These are phyloP conservation scores for Chelonia mydas DNA, from an alignment of 2,797 vertebrate genomes.

Conservation along the genomic window DNA sequence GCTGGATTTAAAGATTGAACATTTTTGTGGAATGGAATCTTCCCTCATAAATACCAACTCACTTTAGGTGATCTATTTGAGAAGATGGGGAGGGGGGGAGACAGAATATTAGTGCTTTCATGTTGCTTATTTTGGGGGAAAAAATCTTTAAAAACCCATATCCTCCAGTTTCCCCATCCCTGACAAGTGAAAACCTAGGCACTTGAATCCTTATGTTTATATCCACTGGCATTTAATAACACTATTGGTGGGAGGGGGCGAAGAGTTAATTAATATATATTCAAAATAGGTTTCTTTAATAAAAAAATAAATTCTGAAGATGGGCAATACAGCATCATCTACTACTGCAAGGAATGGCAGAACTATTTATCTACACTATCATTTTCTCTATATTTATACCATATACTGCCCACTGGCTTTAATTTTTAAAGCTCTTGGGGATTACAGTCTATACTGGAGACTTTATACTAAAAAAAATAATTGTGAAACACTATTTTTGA, in stretches of 20 bases:
- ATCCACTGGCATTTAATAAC: not conserved
- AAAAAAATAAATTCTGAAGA: conserved; percentile 13
- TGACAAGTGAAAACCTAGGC: not conserved
- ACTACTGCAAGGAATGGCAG: not conserved
- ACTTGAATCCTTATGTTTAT: not conserved
- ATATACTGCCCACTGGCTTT: not conserved
- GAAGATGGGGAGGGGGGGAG: conserved; percentile 4
- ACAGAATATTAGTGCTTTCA: conserved; percentile 36
- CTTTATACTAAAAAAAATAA: not conserved
- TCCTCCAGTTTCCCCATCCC: not conserved
- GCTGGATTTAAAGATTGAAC: not conserved
- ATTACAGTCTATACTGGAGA: not conserved
- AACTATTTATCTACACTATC: not conserved
- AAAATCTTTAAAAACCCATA: conserved; percentile 16
- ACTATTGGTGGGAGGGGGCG: rapidly evolving
- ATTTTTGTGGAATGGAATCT: not conserved
- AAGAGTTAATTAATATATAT: not conserved
- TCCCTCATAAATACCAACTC: conserved; percentile 43
- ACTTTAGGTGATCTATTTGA: conserved; percentile 54
- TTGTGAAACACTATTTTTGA: not conserved
- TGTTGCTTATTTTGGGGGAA: not conserved
- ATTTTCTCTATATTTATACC: not conserved
- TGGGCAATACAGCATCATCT: not conserved
- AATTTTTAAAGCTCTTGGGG: not conserved
- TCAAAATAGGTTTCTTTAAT: not conserved